Base-by-base conservation (phyloP, 1,140 invertebrate species). In the Acromyrmex heyeri region DNA sequence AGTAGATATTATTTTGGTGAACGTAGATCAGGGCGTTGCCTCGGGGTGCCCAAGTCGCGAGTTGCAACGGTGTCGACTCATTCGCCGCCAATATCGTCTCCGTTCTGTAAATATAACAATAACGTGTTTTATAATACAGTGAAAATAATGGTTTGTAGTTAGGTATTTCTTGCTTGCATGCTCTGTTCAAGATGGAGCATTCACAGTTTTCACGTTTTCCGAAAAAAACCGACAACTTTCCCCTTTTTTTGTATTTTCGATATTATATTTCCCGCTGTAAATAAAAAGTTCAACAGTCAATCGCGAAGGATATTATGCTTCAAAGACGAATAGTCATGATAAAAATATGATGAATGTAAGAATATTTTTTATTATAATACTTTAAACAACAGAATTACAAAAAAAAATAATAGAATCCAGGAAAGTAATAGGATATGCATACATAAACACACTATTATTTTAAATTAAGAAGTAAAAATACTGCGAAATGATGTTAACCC, bases 1-100 rank as follows among this genome's bases (percentile, higher is more conserved):
- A 97, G 93, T 96, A 98, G 77, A 99, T 97, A 92, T 99, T 97
- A 93, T 99, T 98, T 61, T 96, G 95, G 87, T 97, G 96, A 0
- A 99, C 98, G 92, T 97, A 98, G 18, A 97, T 96, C 61, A 98
- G 92, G 1, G 96, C 96, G 91, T 97, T 97, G 10, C 97, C 97
- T 0, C 94, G 92, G 0, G 97, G 97, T 0, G 97, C 96, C 98
- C 98, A 98, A 0, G 95, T 94, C 50, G 96, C 97, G 87, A 97
- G 96, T 89, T 97, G 97, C 21, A 97, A 90, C 59, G 95, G 95
- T 34, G 95, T 94, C 3, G 96, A 95, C 64, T 95, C 94, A 73
- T 96, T 96, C 1, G 93, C 93, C 16, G 93, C 88, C 21, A 95
- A 88, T 48, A 85, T 48, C 59, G 86, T 94, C 79, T 93, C 94